These are phyloP conservation scores for Meteorus cinctellus DNA, from an alignment of 2,888 invertebrate species.

Conservation along the genomic window DNA sequence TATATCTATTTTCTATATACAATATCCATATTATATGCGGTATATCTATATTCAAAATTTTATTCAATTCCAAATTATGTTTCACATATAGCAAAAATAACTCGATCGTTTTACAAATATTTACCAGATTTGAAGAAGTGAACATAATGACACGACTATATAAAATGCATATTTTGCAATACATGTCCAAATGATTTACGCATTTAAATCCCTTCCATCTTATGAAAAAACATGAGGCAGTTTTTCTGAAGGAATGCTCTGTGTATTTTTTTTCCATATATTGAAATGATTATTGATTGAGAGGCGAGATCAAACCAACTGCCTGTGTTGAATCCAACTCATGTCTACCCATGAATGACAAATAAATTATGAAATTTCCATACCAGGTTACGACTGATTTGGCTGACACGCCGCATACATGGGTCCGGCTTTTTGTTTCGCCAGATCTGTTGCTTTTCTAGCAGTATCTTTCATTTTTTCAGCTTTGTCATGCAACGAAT, in stretches of 20 bases:
- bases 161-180: neutral
- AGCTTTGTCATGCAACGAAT: slow-evolving; percentile 69
- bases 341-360: no score
- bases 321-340: no score
- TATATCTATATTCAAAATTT: neutral
- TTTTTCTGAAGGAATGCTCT: neutral
- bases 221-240: neutral
- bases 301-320: neutral
- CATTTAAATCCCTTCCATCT: neutral
- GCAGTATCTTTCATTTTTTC: slow-evolving; percentile 86
- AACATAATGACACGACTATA: neutral
- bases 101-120: neutral
- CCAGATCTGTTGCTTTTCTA: slow-evolving; percentile 86
- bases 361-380: no score
- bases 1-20: no score
- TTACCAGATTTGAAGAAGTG: neutral
- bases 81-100: neutral
- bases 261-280: neutral
- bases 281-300: neutral
- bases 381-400: slow-evolving; percentile 64
- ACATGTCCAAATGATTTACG: neutral
- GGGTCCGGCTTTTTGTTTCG: slow-evolving; percentile 77
- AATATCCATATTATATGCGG: no score
- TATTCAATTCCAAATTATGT: neutral
- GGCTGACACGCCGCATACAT: slow-evolving; percentile 70